Evolutionary conservation across 2,888 invertebrate genomes (phyloP).

Genomic region (Augiades crinisus): DNA sequence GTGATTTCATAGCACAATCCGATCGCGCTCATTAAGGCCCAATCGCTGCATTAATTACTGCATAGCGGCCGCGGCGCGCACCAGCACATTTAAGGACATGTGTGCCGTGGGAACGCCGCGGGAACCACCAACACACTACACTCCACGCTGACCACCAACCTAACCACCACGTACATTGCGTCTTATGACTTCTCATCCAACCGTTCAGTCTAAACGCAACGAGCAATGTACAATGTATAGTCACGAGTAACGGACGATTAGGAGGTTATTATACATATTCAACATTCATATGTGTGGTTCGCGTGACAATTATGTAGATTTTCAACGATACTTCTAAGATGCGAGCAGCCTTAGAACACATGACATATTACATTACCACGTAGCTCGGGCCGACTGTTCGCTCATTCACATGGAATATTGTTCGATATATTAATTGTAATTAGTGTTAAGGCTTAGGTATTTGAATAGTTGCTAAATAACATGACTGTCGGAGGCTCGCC

Average conservation of each 20-base stretch:
- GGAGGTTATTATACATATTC: constrained; percentile 54
- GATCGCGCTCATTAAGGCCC: constrained; percentile 27
- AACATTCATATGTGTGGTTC: constrained; percentile 46
- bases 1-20: constrained; percentile 30
- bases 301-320: constrained; percentile 51
- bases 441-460: constrained; percentile 13
- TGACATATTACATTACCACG: neutral
- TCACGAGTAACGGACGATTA: constrained; percentile 25
- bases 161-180: constrained; percentile 21
- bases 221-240: constrained; percentile 12
- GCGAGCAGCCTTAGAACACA: constrained; percentile 12
- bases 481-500: constrained; percentile 6
- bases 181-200: neutral
- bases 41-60: constrained; percentile 36
- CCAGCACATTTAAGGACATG: constrained; percentile 56
- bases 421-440: constrained; percentile 23
- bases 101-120: constrained; percentile 69
- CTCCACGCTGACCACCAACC: constrained; percentile 37
- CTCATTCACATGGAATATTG: constrained; percentile 24
- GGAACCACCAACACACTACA: constrained; percentile 37
- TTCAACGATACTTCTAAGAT: constrained; percentile 34
- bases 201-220: neutral
- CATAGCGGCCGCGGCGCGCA: constrained; percentile 38
- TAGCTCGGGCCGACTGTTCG: constrained; percentile 29
- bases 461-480: constrained; percentile 1